phyloP scores from a whole-genome alignment of 2,888 invertebrate species.

The Phasia obesa region DNA sequence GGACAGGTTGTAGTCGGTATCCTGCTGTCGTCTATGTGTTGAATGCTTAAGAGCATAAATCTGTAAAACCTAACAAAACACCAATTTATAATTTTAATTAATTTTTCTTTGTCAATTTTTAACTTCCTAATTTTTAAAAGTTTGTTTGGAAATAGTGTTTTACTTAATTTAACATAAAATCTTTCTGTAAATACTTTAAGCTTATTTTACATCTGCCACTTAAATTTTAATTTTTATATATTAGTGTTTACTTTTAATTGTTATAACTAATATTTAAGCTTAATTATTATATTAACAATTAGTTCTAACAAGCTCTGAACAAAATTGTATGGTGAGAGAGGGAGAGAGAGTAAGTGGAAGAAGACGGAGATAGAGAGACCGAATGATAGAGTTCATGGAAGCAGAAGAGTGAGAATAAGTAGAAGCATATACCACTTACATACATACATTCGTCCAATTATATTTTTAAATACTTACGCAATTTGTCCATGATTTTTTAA shows the following conservation, averaged over 20 bases:
- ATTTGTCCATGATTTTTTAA: conserved; percentile 45
- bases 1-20: no score
- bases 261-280: conserved; percentile 8
- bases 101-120: no score
- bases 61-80: no score
- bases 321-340: neutral
- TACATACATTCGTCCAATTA: conserved; percentile 64
- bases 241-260: neutral
- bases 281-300: neutral
- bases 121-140: neutral
- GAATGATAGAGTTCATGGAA: neutral
- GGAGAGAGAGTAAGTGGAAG: neutral
- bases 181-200: conserved; percentile 24
- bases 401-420: conserved; percentile 21
- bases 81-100: no score
- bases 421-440: conserved; percentile 48
- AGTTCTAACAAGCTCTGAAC: neutral
- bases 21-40: no score
- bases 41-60: no score
- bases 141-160: conserved; percentile 26
- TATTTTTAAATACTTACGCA: conserved; percentile 48
- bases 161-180: neutral
- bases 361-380: neutral
- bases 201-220: neutral
- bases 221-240: neutral